phyloP scores from a whole-genome alignment of 92 coral and sea anemone genomes.

The Diadumene lineata region DNA sequence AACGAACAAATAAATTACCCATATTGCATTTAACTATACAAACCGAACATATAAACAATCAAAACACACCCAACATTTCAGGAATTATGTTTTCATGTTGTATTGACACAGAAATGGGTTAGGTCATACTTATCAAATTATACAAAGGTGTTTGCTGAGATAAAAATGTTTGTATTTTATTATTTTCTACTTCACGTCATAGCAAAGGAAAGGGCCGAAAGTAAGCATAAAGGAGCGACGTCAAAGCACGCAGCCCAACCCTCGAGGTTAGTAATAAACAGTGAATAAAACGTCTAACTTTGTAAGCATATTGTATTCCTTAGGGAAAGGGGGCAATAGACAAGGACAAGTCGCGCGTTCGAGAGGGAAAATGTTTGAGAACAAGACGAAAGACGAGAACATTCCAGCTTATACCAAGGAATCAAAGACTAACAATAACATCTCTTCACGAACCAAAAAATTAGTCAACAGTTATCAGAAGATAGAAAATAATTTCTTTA shows the following conservation, averaged over 20 bases:
- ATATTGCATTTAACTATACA: too few species aligned
- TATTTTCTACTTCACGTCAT: constrained; percentile 14
- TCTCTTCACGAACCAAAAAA: constrained; percentile 9
- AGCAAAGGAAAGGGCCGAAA: constrained; percentile 40
- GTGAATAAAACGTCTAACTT: neutral
- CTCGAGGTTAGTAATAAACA: constrained; percentile 28
- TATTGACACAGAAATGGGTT: too few species aligned
- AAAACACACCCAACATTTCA: too few species aligned
- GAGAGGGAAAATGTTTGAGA: constrained; percentile 1
- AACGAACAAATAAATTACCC: too few species aligned
- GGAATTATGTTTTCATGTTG: too few species aligned
- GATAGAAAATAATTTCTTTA: neutral
- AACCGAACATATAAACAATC: too few species aligned
- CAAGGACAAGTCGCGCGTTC: constrained; percentile 25
- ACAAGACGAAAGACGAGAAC: neutral
- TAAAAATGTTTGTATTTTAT: neutral
- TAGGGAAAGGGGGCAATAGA: constrained; percentile 20
- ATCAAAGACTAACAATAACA: neutral
- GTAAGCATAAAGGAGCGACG: constrained; percentile 14
- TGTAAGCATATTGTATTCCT: constrained; percentile 12
- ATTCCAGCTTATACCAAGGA: neutral
- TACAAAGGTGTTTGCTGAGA: too few species aligned
- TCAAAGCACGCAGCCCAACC: constrained; percentile 17
- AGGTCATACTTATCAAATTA: too few species aligned
- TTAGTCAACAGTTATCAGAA: neutral